Evolutionary conservation across 1,140 invertebrate genomes (phyloP).

Genomic region (Chlorops oryzae): DNA sequence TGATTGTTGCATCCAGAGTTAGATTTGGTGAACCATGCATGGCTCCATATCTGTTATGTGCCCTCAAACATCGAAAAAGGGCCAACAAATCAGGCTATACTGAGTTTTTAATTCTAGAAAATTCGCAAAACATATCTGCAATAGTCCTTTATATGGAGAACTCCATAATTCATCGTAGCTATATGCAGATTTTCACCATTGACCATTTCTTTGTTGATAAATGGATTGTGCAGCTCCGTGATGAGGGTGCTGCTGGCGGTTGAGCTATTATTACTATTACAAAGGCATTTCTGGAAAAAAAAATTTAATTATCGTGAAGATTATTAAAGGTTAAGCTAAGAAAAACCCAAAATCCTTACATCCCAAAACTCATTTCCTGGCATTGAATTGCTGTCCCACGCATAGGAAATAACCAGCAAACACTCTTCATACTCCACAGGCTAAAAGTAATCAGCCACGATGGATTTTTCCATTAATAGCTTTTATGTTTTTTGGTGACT

Average conservation of each 20-base stretch:
- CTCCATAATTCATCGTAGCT: conserved; percentile 48
- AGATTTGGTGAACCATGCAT: too few species aligned
- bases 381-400: conserved; percentile 62
- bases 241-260: conserved; percentile 56
- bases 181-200: conserved; percentile 51
- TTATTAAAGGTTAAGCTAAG: not conserved
- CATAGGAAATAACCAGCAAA: conserved; percentile 55
- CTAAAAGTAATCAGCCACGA: conserved; percentile 2
- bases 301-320: not conserved
- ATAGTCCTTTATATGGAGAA: conserved; percentile 52
- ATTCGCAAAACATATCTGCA: too few species aligned
- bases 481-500: not conserved
- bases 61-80: too few species aligned
- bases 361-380: conserved; percentile 59
- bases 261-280: conserved; percentile 56
- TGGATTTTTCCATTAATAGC: not conserved
- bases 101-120: too few species aligned
- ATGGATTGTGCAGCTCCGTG: conserved; percentile 54
- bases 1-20: too few species aligned
- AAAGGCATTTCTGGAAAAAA: conserved; percentile 31
- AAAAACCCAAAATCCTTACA: conserved; percentile 14
- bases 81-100: too few species aligned
- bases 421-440: conserved; percentile 27
- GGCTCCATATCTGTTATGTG: too few species aligned
- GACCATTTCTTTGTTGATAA: conserved; percentile 51